Evolutionary conservation across 2,888 invertebrate species (phyloP).

Genomic region (Emmelina monodactyla): DNA sequence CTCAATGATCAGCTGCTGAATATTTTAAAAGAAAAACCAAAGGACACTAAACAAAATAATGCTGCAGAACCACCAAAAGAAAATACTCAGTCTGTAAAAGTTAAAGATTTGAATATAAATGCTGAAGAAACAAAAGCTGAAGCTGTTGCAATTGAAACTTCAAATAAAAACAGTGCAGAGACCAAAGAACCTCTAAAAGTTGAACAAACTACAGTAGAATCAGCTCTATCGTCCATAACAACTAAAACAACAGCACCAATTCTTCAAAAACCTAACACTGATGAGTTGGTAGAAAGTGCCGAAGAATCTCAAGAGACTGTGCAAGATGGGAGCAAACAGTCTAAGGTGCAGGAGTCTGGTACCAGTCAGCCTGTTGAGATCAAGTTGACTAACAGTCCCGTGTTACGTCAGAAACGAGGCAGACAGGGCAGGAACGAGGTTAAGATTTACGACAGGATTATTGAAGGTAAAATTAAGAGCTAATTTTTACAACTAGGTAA

Average conservation of each 20-base stretch:
- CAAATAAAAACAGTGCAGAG: not conserved
- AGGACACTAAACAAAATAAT: constrained; percentile 9
- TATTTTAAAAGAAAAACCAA: constrained; percentile 26
- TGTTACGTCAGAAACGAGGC: constrained; percentile 43
- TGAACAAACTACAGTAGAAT: constrained; percentile 20
- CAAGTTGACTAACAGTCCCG: constrained; percentile 29
- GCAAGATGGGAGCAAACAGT: constrained; percentile 24
- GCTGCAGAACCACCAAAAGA: constrained; percentile 11
- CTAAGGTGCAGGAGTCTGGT: constrained; percentile 15
- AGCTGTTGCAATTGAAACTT: constrained; percentile 1
- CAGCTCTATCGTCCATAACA: constrained; percentile 23
- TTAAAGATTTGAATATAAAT: constrained; percentile 5
- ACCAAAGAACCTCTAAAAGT: constrained; percentile 3
- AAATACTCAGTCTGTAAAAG: constrained; percentile 6
- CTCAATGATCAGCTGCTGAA: constrained; percentile 45
- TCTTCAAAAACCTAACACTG: constrained; percentile 23
- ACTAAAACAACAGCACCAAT: constrained; percentile 24
- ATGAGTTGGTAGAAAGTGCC: constrained; percentile 15
- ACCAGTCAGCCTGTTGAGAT: constrained; percentile 47
- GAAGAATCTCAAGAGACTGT: constrained; percentile 6
- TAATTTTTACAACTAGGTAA: too few species aligned
- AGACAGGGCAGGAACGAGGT: constrained; percentile 53
- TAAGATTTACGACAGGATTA: constrained; percentile 57
- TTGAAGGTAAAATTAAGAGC: too few species aligned
- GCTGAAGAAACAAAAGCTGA: not conserved